Conservation (phyloP, 2,113 vertebrate species). For the Campylomormyrus numenius region DNA sequence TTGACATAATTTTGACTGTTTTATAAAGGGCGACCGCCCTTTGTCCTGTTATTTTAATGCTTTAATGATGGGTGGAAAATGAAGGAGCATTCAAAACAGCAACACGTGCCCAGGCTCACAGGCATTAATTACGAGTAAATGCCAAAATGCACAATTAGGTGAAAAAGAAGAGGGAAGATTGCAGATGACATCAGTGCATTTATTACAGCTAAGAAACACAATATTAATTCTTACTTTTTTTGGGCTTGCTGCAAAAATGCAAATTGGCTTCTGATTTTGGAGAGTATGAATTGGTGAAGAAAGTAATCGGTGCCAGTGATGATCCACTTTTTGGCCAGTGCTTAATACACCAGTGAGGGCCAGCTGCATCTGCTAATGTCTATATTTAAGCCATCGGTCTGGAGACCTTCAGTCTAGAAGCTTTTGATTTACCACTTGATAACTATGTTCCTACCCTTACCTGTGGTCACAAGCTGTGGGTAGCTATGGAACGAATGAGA, state of each 20-base stretch:
- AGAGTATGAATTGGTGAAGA: neutral
- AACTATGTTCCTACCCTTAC: neutral
- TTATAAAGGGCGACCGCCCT: neutral
- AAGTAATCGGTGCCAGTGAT: neutral
- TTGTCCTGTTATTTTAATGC: neutral
- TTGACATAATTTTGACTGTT: neutral
- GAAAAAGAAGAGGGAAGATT: neutral
- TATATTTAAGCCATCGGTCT: neutral
- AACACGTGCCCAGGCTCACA: neutral
- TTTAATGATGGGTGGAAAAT: neutral
- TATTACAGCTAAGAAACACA: neutral
- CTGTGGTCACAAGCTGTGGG: neutral
- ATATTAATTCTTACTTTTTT: neutral
- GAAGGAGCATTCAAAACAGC: neutral
- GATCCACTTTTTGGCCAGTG: neutral
- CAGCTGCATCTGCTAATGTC: neutral
- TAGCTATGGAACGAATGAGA: neutral
- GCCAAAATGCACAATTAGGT: neutral
- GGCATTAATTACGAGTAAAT: neutral
- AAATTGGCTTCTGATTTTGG: neutral
- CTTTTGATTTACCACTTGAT: neutral
- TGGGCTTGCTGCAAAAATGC: neutral
- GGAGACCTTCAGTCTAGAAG: neutral
- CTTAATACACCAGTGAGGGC: neutral
- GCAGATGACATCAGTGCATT: neutral